Evolutionary conservation across 1,140 invertebrate genomes (phyloP).

Genomic region (Anastrepha obliqua): DNA sequence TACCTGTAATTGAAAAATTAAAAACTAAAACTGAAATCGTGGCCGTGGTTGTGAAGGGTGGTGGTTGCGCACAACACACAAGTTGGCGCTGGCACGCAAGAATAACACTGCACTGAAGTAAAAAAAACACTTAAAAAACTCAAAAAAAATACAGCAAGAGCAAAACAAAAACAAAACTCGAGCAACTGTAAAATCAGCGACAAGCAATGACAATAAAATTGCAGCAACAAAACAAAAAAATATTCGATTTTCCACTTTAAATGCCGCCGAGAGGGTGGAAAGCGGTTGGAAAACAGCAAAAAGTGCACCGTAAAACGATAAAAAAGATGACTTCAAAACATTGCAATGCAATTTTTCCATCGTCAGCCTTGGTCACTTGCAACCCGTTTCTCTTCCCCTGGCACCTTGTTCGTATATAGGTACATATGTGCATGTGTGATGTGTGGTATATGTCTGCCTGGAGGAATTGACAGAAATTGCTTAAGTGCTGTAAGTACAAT

Average conservation of each 20-base stretch:
- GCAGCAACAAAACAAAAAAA: conserved; percentile 33
- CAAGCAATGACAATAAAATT: conserved; percentile 47
- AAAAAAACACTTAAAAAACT: no score
- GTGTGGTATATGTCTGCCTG: neutral
- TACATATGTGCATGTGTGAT: neutral
- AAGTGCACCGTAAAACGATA: conserved; percentile 34
- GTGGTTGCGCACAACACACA: neutral
- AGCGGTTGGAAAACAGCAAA: neutral
- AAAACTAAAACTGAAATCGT: conserved; percentile 35
- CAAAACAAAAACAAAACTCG: neutral
- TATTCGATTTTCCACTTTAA: neutral
- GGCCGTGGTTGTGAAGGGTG: neutral
- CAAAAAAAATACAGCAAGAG: neutral
- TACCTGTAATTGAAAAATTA: conserved; percentile 51
- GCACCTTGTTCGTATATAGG: neutral
- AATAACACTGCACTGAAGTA: neutral
- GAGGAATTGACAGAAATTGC: conserved; percentile 52
- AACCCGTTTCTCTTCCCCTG: neutral
- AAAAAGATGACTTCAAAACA: conserved; percentile 53
- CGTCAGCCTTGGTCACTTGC: neutral
- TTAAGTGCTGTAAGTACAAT: conserved; percentile 28
- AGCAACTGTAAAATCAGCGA: conserved; percentile 33
- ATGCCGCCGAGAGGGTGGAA: neutral
- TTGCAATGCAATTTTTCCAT: conserved; percentile 57
- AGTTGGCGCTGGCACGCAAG: neutral